A percentile compares a stretch with the other conserved stretches of the same genome.
These are phyloP conservation scores for Chymomyza procnemis DNA, from an alignment of 2,888 invertebrate species.

Conservation along the genomic window DNA sequence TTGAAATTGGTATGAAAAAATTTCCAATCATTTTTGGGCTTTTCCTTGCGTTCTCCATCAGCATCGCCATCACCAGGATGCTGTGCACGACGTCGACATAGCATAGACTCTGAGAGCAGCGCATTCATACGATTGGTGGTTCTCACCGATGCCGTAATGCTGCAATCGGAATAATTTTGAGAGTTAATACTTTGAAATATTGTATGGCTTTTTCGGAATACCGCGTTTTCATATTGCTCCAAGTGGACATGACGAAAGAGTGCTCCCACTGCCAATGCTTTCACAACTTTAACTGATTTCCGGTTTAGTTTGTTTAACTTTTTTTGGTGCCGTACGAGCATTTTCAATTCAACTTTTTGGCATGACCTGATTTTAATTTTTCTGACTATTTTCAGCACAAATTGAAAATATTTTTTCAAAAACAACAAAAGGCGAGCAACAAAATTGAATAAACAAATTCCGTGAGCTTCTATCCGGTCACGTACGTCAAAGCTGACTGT, in stretches of 20 bases:
- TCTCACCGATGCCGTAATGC: conserved; percentile 78
- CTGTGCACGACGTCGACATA: conserved; percentile 64
- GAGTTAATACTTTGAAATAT: neutral
- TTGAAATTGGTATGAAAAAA: conserved; percentile 76
- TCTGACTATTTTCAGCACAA: conserved; percentile 33
- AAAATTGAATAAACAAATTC: conserved; percentile 53
- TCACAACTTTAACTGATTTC: neutral
- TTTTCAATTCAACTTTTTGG: neutral
- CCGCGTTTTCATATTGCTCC: conserved; percentile 74
- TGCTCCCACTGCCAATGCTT: neutral
- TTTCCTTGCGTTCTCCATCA: conserved; percentile 48
- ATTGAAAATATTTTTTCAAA: conserved; percentile 39
- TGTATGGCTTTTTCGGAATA: conserved; percentile 32
- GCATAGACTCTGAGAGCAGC: conserved; percentile 75
- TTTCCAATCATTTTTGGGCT: conserved; percentile 71
- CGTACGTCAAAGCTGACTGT: conserved; percentile 1
- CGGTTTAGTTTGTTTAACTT: neutral
- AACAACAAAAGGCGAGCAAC: conserved; percentile 7
- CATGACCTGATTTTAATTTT: neutral
- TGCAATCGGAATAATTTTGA: conserved; percentile 36
- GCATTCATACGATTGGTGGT: conserved; percentile 78
- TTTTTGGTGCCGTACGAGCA: conserved; percentile 18
- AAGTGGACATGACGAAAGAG: conserved; percentile 58
- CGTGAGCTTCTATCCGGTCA: conserved; percentile 29
- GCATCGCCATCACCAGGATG: conserved; percentile 42